Evolutionary conservation across 2,797 vertebrate species (phyloP).

Genomic region (Helarctos malayanus): DNA sequence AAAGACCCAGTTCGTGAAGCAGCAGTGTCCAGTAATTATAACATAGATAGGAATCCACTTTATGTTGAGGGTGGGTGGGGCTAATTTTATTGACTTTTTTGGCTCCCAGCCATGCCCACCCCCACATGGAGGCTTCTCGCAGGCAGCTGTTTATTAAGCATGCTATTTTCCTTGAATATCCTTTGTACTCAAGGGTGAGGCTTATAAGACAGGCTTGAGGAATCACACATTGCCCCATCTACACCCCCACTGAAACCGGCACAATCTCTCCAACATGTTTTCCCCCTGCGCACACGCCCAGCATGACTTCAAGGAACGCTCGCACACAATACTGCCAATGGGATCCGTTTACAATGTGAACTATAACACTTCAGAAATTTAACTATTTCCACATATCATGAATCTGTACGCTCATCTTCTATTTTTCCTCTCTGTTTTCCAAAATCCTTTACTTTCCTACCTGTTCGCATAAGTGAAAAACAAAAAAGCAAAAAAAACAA

Average conservation of each 20-base stretch:
- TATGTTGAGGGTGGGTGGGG: fast-evolving
- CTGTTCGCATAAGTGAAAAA: neutral
- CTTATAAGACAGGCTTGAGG: neutral
- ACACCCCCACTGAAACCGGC: neutral
- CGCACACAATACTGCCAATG: too few species aligned
- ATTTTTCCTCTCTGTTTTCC: neutral
- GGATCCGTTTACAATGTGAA: neutral
- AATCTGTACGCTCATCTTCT: neutral
- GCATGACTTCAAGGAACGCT: neutral
- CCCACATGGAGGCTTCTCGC: neutral
- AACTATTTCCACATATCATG: neutral
- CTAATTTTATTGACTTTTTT: neutral
- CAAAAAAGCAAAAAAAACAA: neutral
- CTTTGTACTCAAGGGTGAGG: constrained; percentile 10
- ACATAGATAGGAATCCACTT: neutral
- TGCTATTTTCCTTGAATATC: neutral
- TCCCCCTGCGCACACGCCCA: neutral
- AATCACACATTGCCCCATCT: neutral
- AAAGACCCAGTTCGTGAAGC: neutral
- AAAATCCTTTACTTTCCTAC: neutral
- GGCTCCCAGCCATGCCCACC: neutral
- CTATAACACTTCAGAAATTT: neutral
- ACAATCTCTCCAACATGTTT: neutral
- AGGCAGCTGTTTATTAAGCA: neutral
- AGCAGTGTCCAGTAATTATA: too few species aligned